A percentile compares a stretch with the other conserved stretches of the same genome.
phyloP scores from a whole-genome alignment of 2,888 invertebrate species.

The Octonoba sinensis region DNA sequence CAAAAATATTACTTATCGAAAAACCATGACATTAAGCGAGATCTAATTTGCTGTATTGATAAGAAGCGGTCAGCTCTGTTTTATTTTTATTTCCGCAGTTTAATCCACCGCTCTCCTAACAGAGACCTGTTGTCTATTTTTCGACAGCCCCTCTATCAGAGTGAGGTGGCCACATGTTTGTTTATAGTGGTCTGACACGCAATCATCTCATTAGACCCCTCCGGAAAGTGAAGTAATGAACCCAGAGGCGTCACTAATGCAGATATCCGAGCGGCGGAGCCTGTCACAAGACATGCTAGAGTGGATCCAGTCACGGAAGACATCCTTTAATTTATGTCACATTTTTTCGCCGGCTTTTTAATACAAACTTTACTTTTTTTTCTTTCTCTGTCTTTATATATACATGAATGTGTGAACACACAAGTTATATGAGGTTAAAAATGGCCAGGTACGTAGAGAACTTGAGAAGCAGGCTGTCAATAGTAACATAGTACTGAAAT shows the following conservation, averaged over 20 bases:
- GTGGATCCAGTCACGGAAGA: slow-evolving; percentile 45
- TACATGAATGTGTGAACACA: too few relatives aligned
- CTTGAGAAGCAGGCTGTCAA: too few relatives aligned
- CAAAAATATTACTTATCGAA: too few relatives aligned
- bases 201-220: slow-evolving; percentile 47
- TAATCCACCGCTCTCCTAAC: too few relatives aligned
- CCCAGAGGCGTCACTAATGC: slow-evolving; percentile 59
- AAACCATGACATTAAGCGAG: too few relatives aligned
- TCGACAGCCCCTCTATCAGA: slow-evolving; percentile 36
- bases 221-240: slow-evolving; percentile 55
- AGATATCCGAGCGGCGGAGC: slow-evolving; percentile 39
- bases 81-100: neutral
- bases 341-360: slow-evolving; percentile 15
- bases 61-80: too few relatives aligned
- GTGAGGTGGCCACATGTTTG: slow-evolving; percentile 29
- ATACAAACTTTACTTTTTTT: too few relatives aligned
- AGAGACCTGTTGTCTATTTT: slow-evolving; percentile 59
- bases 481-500: too few relatives aligned
- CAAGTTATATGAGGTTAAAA: too few relatives aligned
- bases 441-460: too few relatives aligned
- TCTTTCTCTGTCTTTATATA: too few relatives aligned
- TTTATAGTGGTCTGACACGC: slow-evolving; percentile 53
- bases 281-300: slow-evolving; percentile 59
- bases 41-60: too few relatives aligned
- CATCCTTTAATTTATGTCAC: slow-evolving; percentile 55